These are phyloP conservation scores for Leptinotarsa rubiginosa DNA, from an alignment of 2,888 invertebrate genomes.

Conservation along the genomic window DNA sequence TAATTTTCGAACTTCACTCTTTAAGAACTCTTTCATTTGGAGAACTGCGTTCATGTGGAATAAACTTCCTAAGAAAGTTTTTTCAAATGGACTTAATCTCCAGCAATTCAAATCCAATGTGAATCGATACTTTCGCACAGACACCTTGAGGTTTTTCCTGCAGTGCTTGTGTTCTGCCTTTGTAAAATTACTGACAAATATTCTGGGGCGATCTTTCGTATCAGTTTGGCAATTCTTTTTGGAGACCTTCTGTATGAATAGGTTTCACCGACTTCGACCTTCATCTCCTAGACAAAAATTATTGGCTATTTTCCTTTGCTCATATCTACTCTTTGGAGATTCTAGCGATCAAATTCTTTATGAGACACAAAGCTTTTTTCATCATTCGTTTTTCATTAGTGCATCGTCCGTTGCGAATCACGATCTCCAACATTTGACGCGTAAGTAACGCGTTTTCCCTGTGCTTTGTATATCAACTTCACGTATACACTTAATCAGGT, in stretches of 20 bases:
- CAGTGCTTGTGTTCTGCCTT: no score
- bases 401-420: neutral
- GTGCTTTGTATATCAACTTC: constrained; percentile 29
- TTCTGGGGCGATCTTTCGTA: no score
- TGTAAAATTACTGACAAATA: no score
- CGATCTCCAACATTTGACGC: constrained; percentile 1
- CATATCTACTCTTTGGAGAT: neutral
- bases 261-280: neutral
- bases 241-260: neutral
- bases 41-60: no score
- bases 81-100: no score
- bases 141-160: no score
- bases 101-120: no score
- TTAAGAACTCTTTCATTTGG: no score
- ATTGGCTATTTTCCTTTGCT: constrained; percentile 7
- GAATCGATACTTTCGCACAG: no score
- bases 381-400: constrained; percentile 4
- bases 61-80: no score
- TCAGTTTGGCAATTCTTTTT: no score
- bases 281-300: neutral
- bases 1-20: no score
- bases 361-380: neutral
- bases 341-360: neutral
- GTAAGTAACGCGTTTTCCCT: constrained; percentile 16
- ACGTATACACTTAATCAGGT: constrained; percentile 35